Conservation (phyloP, 2,888 invertebrate species). For the Loripinus fragilis region DNA sequence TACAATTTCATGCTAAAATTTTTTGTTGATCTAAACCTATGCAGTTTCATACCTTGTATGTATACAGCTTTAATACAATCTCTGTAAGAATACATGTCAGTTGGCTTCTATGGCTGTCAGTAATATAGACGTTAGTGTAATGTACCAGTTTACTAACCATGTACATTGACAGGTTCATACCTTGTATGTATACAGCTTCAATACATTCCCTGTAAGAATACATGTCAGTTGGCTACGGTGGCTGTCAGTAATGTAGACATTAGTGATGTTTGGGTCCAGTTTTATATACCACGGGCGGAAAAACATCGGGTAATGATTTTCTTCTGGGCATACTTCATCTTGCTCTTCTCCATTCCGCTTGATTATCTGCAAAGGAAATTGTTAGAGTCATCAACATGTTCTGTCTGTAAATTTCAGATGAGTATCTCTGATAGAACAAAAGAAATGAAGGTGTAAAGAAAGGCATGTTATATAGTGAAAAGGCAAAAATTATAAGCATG, state of each 20-base stretch:
- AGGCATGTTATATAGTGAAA: too few relatives aligned
- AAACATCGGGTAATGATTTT: conserved; percentile 56
- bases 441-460: too few relatives aligned
- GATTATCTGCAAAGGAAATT: conserved; percentile 46
- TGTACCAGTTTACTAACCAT: too few relatives aligned
- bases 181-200: conserved; percentile 51
- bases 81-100: conserved; percentile 57
- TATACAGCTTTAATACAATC: conserved; percentile 44
- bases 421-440: too few relatives aligned
- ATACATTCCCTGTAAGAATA: conserved; percentile 46
- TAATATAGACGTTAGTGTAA: conserved; percentile 46
- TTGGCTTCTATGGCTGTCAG: conserved; percentile 59
- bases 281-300: conserved; percentile 66
- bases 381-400: too few relatives aligned
- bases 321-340: conserved; percentile 53
- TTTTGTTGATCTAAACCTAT: too few relatives aligned
- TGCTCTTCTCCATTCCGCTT: conserved; percentile 46
- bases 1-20: too few relatives aligned
- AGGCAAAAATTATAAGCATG: too few relatives aligned
- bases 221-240: conserved; percentile 58
- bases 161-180: too few relatives aligned
- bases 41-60: conserved; percentile 42
- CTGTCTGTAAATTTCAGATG: too few relatives aligned
- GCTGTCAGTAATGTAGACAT: conserved; percentile 58
- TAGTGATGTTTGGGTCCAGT: conserved; percentile 44